A percentile compares a stretch with the other conserved stretches of the same genome.
Evolutionary conservation across 1,140 invertebrate genomes (phyloP).

Genomic region (Trachymyrmex septentrionalis): DNA sequence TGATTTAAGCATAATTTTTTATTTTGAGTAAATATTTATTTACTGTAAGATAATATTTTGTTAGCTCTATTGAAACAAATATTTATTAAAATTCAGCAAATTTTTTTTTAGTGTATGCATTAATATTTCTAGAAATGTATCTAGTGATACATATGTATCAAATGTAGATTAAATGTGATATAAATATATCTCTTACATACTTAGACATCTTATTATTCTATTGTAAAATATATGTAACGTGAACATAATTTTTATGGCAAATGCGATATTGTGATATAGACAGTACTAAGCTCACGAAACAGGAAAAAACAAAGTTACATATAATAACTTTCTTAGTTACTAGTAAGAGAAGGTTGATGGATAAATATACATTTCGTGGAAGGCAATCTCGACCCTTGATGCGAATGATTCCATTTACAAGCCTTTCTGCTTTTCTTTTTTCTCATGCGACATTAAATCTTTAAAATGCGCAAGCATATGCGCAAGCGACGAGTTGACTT

Average conservation of each 20-base stretch:
- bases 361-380: conserved; percentile 23
- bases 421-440: neutral
- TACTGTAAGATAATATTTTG: too few relatives aligned
- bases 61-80: too few relatives aligned
- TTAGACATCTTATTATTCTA: neutral
- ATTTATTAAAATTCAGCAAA: too few relatives aligned
- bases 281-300: neutral
- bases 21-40: too few relatives aligned
- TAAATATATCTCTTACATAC: neutral
- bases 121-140: neutral
- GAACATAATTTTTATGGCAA: neutral
- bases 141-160: neutral
- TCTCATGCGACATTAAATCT: conserved; percentile 38
- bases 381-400: neutral
- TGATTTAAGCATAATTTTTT: too few relatives aligned
- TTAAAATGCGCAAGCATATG: conserved; percentile 22
- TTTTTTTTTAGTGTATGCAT: too few relatives aligned
- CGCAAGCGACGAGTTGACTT: conserved; percentile 2
- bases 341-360: neutral
- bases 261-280: neutral
- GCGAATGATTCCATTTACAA: neutral
- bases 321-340: neutral
- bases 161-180: neutral
- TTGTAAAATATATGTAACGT: neutral
- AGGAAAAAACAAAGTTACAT: conserved; percentile 19